Evolutionary conservation across 37 sponge, comb jelly and placozoan species (phyloP).

Genomic region (Cliona cf. orientalis): DNA sequence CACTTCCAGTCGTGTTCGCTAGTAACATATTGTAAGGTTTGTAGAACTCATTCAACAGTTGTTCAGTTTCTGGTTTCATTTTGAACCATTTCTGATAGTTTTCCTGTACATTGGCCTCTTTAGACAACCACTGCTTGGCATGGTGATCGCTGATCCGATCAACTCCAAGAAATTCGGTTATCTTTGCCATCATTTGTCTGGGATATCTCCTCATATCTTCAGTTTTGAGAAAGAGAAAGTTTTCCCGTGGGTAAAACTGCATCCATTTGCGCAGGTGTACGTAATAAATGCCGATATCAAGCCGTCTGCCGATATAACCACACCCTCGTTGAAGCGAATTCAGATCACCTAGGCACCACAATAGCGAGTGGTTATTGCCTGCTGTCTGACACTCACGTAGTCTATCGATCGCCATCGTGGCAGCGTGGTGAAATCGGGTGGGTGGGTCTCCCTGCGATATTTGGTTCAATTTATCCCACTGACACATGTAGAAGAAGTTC

Average conservation of each 20-base stretch:
- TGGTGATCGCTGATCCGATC: neutral
- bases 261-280: constrained; percentile 43
- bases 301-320: neutral
- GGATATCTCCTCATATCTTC: constrained; percentile 35
- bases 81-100: too few relatives aligned
- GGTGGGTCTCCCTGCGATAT: neutral
- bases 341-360: constrained; percentile 26
- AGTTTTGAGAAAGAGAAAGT: constrained; percentile 49
- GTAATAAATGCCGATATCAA: constrained; percentile 20
- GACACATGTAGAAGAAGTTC: constrained; percentile 36
- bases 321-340: neutral
- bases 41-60: constrained; percentile 35
- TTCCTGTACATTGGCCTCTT: neutral
- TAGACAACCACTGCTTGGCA: neutral
- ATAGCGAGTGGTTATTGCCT: neutral
- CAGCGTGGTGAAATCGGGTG: constrained; percentile 9
- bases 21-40: constrained; percentile 42
- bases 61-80: constrained; percentile 12
- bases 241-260: constrained; percentile 32
- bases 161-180: constrained; percentile 43
- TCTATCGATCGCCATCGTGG: neutral
- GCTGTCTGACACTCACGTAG: neutral
- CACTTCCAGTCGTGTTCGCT: constrained; percentile 28
- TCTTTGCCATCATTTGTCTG: neutral
- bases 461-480: neutral